Evolutionary conservation across 2,888 invertebrate genomes (phyloP), one percentile per base, ranked within the genome.

Genomic region (Ectemnius continuus): DNA sequence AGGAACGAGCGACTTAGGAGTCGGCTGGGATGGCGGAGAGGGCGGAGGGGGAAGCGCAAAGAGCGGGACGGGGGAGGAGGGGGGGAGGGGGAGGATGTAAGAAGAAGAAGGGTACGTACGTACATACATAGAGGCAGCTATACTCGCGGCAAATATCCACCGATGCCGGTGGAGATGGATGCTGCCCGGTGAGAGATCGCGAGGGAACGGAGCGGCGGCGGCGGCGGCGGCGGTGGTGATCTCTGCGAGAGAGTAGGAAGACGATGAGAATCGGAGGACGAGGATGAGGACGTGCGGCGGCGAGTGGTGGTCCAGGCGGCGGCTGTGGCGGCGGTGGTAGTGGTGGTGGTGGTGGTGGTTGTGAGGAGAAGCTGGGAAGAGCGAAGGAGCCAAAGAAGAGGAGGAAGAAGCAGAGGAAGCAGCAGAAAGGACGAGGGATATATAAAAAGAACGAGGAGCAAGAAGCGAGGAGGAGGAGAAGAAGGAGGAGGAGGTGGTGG

Each of bases 81-180:
- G 68, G 16, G 59, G 3, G 23, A 23, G 23, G 23, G 23, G 23
- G 23, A 23, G 23, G 23, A 2, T 23, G 23, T 23, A 23, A 1
- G 23, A 23, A 23, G 23, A 23, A 23, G 23, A 23, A 23, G 23
- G 23, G 23, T 23, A 23, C 23, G 36, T 11, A 8, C 1, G 36
- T 36, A 36, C 1, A 36, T 36, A 36, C 36, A 36, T 36, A 36
- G 6, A 11, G 0, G 36, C 8, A 36, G 36, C 8, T 36, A 8
- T 36, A 36, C 36, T 11, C 1, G 36, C 36, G 36, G 36, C 36
- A 36, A 68, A 48, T 48, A 45, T 48, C 13, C 57, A 69, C 57
- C 62, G 62, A 60, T 60, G 64, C 57, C 71, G 62, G 69, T 47
- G 70, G 64, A 67, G 70, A 76, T 70, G 76, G 71, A 73, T 76